A percentile compares a stretch with the other conserved stretches of the same genome.
Evolutionary conservation across 64 coral and sea anemone species (phyloP).

Genomic region (Montipora foliosa): DNA sequence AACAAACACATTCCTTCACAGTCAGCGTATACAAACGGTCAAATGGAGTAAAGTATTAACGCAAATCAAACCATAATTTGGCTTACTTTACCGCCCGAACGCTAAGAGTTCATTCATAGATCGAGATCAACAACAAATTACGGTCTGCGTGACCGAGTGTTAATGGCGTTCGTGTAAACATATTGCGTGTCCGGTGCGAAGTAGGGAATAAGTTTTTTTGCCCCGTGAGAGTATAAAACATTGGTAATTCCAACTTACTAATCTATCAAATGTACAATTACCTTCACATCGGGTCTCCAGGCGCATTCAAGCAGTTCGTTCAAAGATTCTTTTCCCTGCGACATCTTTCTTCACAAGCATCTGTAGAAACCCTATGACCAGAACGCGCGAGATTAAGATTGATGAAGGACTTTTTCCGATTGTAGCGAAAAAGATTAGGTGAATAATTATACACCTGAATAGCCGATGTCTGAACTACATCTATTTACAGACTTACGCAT

Average conservation of each 20-base stretch:
- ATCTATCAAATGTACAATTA: background rate
- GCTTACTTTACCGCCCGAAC: background rate
- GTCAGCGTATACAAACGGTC: background rate
- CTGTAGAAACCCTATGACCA: background rate
- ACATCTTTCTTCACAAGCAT: background rate
- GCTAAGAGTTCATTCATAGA: background rate
- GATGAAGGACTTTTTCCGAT: background rate
- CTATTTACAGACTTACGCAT: slow-evolving; percentile 31
- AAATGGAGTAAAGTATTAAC: background rate
- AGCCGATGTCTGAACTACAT: slow-evolving; percentile 7
- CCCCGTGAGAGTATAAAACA: background rate
- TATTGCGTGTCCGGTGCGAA: background rate
- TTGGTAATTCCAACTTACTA: background rate
- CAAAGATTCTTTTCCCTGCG: slow-evolving; percentile 27
- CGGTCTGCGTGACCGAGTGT: slow-evolving; percentile 17
- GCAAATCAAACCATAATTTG: background rate
- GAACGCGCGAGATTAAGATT: background rate
- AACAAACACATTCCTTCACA: slow-evolving; percentile 28
- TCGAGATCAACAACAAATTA: background rate
- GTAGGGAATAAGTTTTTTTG: background rate
- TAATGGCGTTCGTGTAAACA: background rate
- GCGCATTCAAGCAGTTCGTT: slow-evolving; percentile 4
- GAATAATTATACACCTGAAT: slow-evolving; percentile 16
- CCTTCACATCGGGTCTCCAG: slow-evolving; percentile 48
- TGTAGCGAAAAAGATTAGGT: background rate